Evolutionary conservation across 1,140 invertebrate species (phyloP).

Genomic region (Lepidurus apus): DNA sequence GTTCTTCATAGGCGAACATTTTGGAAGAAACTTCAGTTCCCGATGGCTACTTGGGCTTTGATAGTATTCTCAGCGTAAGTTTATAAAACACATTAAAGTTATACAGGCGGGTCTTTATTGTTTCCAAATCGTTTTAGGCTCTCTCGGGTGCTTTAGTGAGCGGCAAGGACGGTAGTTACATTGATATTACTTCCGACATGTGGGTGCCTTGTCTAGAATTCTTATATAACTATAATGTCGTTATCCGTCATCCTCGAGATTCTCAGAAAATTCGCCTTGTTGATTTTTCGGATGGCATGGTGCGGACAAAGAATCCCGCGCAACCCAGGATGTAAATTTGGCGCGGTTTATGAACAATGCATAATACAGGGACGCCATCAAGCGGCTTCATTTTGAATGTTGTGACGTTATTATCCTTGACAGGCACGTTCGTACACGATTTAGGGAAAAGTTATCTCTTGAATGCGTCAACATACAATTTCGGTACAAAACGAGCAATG

Average conservation of each 20-base stretch:
- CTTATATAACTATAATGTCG: not conserved
- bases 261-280: not conserved
- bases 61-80: not conserved
- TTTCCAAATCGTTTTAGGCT: not conserved
- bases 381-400: not conserved
- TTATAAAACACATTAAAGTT: not conserved
- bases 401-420: not conserved
- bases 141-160: not conserved
- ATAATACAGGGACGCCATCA: not conserved
- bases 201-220: not conserved
- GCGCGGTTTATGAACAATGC: not conserved
- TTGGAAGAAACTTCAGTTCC: not conserved
- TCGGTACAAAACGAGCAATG: not conserved
- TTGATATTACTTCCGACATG: not conserved
- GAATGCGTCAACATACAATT: not conserved
- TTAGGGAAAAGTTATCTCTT: not conserved
- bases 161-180: not conserved
- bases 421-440: not conserved
- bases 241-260: not conserved
- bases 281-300: slow-evolving; percentile 2
- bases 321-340: not conserved
- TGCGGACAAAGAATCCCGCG: not conserved
- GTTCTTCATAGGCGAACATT: not conserved
- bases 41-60: not conserved
- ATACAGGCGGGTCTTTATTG: not conserved